A percentile compares a stretch with the other conserved stretches of the same genome.
These are phyloP conservation scores for Atethmia centrago DNA, from an alignment of 2,888 invertebrate species.

Conservation along the genomic window DNA sequence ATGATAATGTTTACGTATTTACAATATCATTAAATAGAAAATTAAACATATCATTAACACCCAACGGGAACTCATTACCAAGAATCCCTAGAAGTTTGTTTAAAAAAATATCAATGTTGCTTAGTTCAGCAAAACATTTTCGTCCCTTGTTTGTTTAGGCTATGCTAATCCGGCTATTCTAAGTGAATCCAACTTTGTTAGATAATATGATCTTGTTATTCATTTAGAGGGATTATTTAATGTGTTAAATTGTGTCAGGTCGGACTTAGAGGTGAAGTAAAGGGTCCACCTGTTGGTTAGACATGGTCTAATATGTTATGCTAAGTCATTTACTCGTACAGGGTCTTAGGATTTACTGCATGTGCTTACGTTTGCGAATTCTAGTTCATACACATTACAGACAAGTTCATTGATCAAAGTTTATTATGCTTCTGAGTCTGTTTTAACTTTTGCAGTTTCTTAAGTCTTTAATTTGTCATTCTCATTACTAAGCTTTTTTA, in stretches of 20 bases:
- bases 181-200: conserved; percentile 32
- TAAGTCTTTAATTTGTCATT: neutral
- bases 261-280: conserved; percentile 51
- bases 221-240: conserved; percentile 32
- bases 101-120: conserved; percentile 16
- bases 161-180: conserved; percentile 35
- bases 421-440: neutral
- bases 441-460: conserved; percentile 6
- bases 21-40: conserved; percentile 31
- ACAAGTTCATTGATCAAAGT: conserved; percentile 12
- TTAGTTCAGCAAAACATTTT: conserved; percentile 22
- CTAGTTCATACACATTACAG: conserved; percentile 12
- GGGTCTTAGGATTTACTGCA: conserved; percentile 36
- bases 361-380: conserved; percentile 20
- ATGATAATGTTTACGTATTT: conserved; percentile 40
- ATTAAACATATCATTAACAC: conserved; percentile 25
- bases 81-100: neutral
- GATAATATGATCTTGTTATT: conserved; percentile 33
- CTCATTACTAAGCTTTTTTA: conserved; percentile 3
- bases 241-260: conserved; percentile 50
- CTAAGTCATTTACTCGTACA: conserved; percentile 36
- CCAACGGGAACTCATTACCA: neutral
- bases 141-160: conserved; percentile 37
- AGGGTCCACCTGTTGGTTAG: conserved; percentile 48
- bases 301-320: conserved; percentile 55